Evolutionary conservation across 2,888 invertebrate species (phyloP), one percentile per base, ranked within the genome.

Genomic region (Lepidochrysops patricia): DNA sequence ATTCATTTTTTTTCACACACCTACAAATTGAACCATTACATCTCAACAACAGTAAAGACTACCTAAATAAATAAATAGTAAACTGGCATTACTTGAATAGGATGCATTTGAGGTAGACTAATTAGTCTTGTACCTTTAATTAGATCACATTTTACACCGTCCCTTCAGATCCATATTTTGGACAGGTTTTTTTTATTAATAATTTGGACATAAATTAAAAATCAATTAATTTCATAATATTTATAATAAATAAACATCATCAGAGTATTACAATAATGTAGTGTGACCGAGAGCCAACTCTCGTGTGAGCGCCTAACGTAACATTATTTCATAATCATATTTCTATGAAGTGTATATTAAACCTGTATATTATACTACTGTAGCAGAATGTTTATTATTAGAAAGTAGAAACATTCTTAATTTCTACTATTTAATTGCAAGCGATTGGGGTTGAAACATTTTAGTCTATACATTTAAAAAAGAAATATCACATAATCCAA

Each of bases 401-500:
- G n/a, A n/a, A n/a, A n/a, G n/a, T 7, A 29, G 7, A 29, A 43
- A 43, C 43, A 6, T 43, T 23, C 43, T 43, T 43, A 43, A 43
- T 43, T 43, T 43, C 43, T 43, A 43, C 6, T 43, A 43, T 19
- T 23, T 19, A 19, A 43, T 43, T 43, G 43, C 43, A 19, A 43
- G 43, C 43, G 23, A 43, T 43, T 43, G 43, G 43, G 43, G 43
- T 43, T 43, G 19, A 43, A 19, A 23, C 43, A 43, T 43, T 43
- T 43, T 23, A 43, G 43, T 43, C 43, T 43, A 23, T 43, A 43
- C 43, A 43, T 19, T 23, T 9, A 23, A 43, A 19, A 43, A 43
- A 43, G 43, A 43, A 43, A 43, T 43, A 43, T 43, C 43, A 43
- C 43, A 43, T 43, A 43, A 43, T 43, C 19, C 43, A 9, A 43